These are phyloP conservation scores for Stenodera caucasica DNA, from an alignment of 2,888 invertebrate species.

Conservation along the genomic window DNA sequence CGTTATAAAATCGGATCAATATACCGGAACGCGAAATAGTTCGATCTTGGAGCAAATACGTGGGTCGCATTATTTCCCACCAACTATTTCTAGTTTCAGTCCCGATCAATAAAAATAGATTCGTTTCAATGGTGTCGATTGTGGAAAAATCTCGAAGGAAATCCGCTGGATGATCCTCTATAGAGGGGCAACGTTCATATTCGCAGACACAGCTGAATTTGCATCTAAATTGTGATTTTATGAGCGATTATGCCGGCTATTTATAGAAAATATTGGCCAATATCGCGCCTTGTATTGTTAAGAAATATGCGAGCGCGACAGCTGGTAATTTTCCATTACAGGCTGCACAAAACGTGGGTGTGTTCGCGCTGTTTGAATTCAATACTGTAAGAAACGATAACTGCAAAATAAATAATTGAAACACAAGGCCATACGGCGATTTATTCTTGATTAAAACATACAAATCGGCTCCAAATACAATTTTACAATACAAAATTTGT, in stretches of 20 bases:
- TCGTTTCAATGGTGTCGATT: not conserved
- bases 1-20: too few relatives aligned
- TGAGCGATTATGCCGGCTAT: not conserved
- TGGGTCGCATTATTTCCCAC: too few relatives aligned
- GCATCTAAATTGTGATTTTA: too few relatives aligned
- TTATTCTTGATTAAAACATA: constrained; percentile 25
- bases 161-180: not conserved
- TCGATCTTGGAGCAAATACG: too few relatives aligned
- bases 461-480: constrained; percentile 22
- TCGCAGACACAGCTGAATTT: too few relatives aligned
- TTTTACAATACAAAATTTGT: too few relatives aligned
- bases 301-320: not conserved
- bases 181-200: too few relatives aligned
- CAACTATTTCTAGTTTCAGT: too few relatives aligned
- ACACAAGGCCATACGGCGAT: constrained; percentile 24
- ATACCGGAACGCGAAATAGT: too few relatives aligned
- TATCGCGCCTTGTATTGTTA: not conserved
- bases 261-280: constrained; percentile 1
- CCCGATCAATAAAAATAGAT: not conserved
- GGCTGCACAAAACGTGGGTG: constrained; percentile 3
- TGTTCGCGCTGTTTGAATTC: not conserved
- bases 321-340: constrained; percentile 24
- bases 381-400: not conserved
- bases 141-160: not conserved
- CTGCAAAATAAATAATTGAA: not conserved